Percentiles rank a stretch among this genome's conserved stretches.
phyloP scores from a whole-genome alignment of 1,140 invertebrate species.

The Schlechtendalia chinensis region DNA sequence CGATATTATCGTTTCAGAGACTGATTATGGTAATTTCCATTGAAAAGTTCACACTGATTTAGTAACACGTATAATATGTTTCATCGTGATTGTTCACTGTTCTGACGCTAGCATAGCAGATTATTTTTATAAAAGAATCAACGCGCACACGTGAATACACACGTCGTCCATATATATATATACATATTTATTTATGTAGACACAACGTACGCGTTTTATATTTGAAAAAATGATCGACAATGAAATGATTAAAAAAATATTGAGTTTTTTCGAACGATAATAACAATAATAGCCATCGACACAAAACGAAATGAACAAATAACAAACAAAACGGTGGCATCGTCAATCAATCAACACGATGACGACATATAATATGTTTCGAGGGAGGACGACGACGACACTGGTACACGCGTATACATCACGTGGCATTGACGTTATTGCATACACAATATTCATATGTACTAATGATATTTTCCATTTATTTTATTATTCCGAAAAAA shows the following conservation, averaged over 20 bases:
- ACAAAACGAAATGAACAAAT: slow-evolving; percentile 18
- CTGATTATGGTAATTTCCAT: too few species aligned
- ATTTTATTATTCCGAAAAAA: slow-evolving; percentile 24
- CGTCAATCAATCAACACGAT: slow-evolving; percentile 33
- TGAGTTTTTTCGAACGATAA: background rate
- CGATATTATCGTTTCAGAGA: too few species aligned
- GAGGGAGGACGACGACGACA: slow-evolving; percentile 2
- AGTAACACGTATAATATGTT: too few species aligned
- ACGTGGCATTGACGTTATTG: background rate
- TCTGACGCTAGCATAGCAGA: too few species aligned
- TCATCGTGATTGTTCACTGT: too few species aligned
- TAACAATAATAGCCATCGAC: slow-evolving; percentile 8
- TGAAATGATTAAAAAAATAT: background rate
- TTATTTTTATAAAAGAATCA: too few species aligned
- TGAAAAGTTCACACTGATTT: too few species aligned
- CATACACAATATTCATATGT: background rate
- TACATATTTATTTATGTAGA: too few species aligned
- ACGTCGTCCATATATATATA: background rate
- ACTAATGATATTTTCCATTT: slow-evolving; percentile 30
- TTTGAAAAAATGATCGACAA: background rate
- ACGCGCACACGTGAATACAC: background rate
- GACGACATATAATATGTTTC: background rate
- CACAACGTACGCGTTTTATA: background rate
- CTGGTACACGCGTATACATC: slow-evolving; percentile 31
- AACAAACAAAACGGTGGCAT: slow-evolving; percentile 3